These are phyloP conservation scores for Cyanoderma ruficeps DNA, from an alignment of 2,113 vertebrate species.

Conservation along the genomic window DNA sequence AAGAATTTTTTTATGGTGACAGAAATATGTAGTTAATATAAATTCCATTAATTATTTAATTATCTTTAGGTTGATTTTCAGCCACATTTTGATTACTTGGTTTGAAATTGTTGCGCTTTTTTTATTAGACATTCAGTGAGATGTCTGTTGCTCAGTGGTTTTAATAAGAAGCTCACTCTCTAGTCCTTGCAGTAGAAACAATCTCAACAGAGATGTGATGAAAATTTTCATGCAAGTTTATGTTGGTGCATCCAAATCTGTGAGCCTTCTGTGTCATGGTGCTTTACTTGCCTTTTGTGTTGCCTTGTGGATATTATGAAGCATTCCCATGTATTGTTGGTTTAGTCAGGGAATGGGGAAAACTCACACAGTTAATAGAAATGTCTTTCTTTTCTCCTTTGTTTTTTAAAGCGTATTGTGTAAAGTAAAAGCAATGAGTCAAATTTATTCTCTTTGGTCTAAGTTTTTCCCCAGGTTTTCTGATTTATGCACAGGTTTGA, in stretches of 20 bases:
- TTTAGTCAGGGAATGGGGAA: neutral
- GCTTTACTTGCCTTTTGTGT: neutral
- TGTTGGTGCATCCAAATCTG: neutral
- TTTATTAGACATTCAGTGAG: fast-evolving
- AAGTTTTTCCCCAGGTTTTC: neutral
- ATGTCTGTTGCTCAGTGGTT: neutral
- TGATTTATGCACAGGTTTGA: neutral
- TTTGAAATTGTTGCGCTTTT: neutral
- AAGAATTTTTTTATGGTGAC: neutral
- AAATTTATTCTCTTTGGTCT: neutral
- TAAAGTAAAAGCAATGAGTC: neutral
- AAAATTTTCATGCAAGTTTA: neutral
- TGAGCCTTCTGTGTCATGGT: neutral
- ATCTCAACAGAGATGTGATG: neutral
- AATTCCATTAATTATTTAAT: neutral
- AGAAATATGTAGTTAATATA: neutral
- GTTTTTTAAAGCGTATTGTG: neutral
- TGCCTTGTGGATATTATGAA: neutral
- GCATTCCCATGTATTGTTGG: neutral
- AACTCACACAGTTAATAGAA: neutral
- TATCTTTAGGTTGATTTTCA: neutral
- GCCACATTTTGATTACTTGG: neutral
- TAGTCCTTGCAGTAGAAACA: neutral
- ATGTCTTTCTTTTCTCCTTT: neutral
- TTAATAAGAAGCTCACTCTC: neutral